Evolutionary conservation across 2,888 invertebrate species (phyloP), one percentile per base, ranked within the genome.

Genomic region (Glaucopsyche alexis): DNA sequence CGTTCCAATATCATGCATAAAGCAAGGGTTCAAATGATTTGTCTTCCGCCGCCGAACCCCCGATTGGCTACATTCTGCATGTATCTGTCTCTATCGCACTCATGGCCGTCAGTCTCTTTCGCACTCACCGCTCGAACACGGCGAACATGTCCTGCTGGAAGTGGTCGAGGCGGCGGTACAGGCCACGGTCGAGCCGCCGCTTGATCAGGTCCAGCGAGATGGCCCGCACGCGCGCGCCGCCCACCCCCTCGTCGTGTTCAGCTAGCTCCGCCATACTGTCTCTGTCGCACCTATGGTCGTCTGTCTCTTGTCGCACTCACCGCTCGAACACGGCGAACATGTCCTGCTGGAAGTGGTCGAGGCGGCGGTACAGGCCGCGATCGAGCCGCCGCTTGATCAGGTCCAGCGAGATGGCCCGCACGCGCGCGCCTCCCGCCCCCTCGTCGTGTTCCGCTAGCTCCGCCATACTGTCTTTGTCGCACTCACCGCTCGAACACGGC

Each of bases 101-200:
- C n/a, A n/a, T n/a, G n/a, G n/a, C n/a, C n/a, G n/a, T n/a, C n/a
- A n/a, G 92, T 99, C 99, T n/a, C n/a, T 47, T 2, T 47, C 47
- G 47, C 47, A 47, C 60, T 76, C 74, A 93, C 93, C 93, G 86
- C 81, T 99, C 98, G 84, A 99, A 95, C 76, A 99, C 97, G 50
- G 96, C 95, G 85, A 99, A 99, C 84, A 99, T 95, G 84, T 99
- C 99, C 81, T 98, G 98, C 92, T 99, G 99, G 90, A 99, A 99
- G 73, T 96, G 94, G 86, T 99, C 99, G 76, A 99, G 91, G 7
- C 99, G 94, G 80, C 97, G 96, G 88, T 99, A 99, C 5, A 98
- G 94, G 0, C 98, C 98, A 85, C 97, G 95, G 84, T 99, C 99
- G 65, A 99, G 91, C 38, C 99, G 95, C 38, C 98, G 94, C 86